A percentile compares a stretch with the other conserved stretches of the same genome.
Conservation (phyloP, 2,888 invertebrate genomes). For the Xestia c-nigrum region DNA sequence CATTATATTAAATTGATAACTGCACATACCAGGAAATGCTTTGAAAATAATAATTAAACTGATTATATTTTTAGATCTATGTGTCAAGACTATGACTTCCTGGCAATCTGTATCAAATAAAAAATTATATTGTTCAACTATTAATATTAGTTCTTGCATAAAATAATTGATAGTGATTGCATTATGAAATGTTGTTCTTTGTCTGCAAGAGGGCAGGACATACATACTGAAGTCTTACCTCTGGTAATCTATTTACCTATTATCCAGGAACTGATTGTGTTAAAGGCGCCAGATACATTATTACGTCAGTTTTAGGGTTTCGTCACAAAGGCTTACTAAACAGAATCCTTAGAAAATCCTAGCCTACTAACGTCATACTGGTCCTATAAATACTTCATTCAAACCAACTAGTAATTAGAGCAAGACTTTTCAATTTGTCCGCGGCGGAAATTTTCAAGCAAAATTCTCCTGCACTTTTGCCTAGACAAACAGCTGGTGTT, state of each 20-base stretch:
- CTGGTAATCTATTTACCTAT: constrained; percentile 59
- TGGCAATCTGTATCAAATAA: neutral
- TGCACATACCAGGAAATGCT: constrained; percentile 46
- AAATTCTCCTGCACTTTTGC: neutral
- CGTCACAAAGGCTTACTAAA: constrained; percentile 55
- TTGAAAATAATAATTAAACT: neutral
- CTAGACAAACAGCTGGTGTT: constrained; percentile 17
- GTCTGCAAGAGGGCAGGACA: constrained; percentile 2
- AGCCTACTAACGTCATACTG: constrained; percentile 12
- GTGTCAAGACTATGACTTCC: constrained; percentile 39
- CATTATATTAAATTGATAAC: constrained; percentile 4
- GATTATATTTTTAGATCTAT: constrained; percentile 41
- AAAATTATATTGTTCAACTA: constrained; percentile 19
- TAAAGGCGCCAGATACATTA: constrained; percentile 54
- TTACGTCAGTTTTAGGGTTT: constrained; percentile 69
- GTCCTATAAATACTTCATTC: constrained; percentile 18
- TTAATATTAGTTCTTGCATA: constrained; percentile 8
- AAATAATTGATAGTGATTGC: constrained; percentile 1
- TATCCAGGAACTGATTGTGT: constrained; percentile 55
- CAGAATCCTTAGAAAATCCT: constrained; percentile 65
- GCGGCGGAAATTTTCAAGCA: neutral
- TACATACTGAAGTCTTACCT: constrained; percentile 41
- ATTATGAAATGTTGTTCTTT: constrained; percentile 23
- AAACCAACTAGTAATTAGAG: neutral
- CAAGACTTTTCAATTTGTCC: neutral